A percentile compares a stretch with the other conserved stretches of the same genome.
Evolutionary conservation across 2,797 vertebrate species (phyloP).

Genomic region (Buphagus erythrorhynchus): DNA sequence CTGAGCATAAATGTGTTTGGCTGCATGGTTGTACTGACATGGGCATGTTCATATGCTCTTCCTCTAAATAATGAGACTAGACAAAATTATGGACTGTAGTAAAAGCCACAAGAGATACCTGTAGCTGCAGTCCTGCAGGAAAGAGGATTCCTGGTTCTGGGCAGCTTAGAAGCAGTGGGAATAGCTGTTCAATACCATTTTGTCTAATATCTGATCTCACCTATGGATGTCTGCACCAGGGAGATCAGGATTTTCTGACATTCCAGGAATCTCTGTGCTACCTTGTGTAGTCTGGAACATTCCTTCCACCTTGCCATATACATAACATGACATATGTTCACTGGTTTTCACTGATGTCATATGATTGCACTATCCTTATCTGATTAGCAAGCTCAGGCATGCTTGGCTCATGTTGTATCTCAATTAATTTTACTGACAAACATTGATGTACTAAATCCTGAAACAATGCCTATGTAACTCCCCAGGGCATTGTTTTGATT

Average conservation of each 20-base stretch:
- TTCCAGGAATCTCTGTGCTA: background rate
- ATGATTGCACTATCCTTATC: slow-evolving; percentile 31
- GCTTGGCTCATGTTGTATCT: slow-evolving; percentile 29
- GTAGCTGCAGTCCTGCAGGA: background rate
- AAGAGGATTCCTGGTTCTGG: background rate
- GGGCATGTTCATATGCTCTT: background rate
- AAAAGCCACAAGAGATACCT: background rate
- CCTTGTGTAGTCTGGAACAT: background rate
- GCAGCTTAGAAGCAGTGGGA: background rate
- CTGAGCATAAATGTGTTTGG: background rate
- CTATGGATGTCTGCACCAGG: background rate
- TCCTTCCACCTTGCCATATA: background rate
- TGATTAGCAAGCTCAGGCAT: slow-evolving; percentile 28
- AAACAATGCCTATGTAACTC: slow-evolving; percentile 26
- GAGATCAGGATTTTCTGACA: background rate
- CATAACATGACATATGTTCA: background rate
- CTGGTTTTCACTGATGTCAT: background rate
- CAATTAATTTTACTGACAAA: slow-evolving; percentile 48
- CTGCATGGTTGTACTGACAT: background rate
- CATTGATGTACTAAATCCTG: slow-evolving; percentile 21
- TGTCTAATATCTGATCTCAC: background rate
- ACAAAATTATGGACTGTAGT: background rate
- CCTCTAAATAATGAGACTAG: background rate
- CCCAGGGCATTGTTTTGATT: slow-evolving; percentile 30
- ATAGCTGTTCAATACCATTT: background rate